phyloP scores from a whole-genome alignment of 2,113 vertebrate species.

The Panthera uncia region DNA sequence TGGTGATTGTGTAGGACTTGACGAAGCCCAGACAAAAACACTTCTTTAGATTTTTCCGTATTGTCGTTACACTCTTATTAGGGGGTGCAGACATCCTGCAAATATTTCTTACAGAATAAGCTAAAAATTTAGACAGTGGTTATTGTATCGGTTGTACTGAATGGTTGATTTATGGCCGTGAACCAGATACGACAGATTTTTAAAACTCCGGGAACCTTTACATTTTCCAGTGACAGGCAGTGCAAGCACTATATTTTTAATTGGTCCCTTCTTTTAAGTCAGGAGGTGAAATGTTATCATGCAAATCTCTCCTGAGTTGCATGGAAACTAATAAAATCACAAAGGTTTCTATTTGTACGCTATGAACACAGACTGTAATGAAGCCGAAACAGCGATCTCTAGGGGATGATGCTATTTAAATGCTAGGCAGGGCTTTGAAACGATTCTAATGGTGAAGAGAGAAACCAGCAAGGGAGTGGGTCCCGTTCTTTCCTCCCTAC shows the following conservation, averaged over 20 bases:
- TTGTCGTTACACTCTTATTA: background rate
- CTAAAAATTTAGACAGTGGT: background rate
- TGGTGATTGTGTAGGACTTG: background rate
- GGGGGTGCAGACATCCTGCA: background rate
- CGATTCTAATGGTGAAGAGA: conserved; percentile 31
- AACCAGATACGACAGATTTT: conserved; percentile 43
- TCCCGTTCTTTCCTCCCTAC: background rate
- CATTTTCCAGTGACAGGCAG: conserved; percentile 36
- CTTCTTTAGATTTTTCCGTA: background rate
- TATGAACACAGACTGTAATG: conserved; percentile 67
- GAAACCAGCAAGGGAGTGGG: background rate
- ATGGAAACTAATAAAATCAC: conserved; percentile 75
- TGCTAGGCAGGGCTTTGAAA: conserved; percentile 44
- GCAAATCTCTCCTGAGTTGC: conserved; percentile 71
- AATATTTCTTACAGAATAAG: background rate
- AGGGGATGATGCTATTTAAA: conserved; percentile 65
- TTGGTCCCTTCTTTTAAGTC: conserved; percentile 66
- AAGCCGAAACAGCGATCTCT: conserved; percentile 65
- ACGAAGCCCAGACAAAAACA: background rate
- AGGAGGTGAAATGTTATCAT: conserved; percentile 63
- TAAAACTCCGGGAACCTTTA: conserved; percentile 36
- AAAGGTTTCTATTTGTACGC: conserved; percentile 73
- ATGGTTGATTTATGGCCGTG: background rate
- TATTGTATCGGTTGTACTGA: background rate
- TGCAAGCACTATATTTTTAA: conserved; percentile 41